These are phyloP conservation scores for Megaleporinus macrocephalus DNA, from an alignment of 2,113 vertebrate genomes.

Conservation along the genomic window DNA sequence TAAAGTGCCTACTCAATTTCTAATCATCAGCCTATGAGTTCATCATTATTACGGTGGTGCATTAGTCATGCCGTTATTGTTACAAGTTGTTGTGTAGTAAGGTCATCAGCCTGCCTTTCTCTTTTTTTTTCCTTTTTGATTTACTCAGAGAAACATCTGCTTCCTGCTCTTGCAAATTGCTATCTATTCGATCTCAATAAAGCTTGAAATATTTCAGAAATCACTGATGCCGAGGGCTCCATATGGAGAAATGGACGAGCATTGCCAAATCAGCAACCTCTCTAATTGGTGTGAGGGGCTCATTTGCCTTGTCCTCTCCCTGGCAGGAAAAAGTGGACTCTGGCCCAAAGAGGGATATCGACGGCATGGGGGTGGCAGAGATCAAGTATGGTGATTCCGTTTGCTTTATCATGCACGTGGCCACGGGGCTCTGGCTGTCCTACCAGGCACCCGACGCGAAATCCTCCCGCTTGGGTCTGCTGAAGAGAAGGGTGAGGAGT, in stretches of 20 bases:
- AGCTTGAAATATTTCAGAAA: constrained; percentile 3
- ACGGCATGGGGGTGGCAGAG: constrained; percentile 94
- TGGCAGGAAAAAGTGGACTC: constrained; percentile 88
- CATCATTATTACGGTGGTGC: constrained; percentile 35
- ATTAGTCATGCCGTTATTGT: constrained; percentile 21
- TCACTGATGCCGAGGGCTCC: not conserved
- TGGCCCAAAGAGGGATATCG: constrained; percentile 88
- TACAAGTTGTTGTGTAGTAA: constrained; percentile 8
- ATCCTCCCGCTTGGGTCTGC: constrained; percentile 89
- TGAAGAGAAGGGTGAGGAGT: constrained; percentile 90
- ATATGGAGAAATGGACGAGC: not conserved
- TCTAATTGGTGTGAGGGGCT: constrained; percentile 3
- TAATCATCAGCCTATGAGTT: constrained; percentile 17
- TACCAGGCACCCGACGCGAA: constrained; percentile 94
- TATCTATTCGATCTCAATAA: constrained; percentile 33
- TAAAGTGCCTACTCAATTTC: not conserved
- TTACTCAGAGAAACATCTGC: constrained; percentile 12
- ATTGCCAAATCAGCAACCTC: not conserved
- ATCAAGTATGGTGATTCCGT: constrained; percentile 95
- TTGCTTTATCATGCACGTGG: constrained; percentile 92
- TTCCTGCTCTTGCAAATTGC: constrained; percentile 14
- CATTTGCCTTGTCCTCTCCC: constrained; percentile 32
- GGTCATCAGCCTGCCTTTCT: constrained; percentile 18
- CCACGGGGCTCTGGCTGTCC: constrained; percentile 91
- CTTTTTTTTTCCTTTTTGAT: not conserved